Conservation (phyloP, 2,113 vertebrate genomes). For the Strigops habroptila region DNA sequence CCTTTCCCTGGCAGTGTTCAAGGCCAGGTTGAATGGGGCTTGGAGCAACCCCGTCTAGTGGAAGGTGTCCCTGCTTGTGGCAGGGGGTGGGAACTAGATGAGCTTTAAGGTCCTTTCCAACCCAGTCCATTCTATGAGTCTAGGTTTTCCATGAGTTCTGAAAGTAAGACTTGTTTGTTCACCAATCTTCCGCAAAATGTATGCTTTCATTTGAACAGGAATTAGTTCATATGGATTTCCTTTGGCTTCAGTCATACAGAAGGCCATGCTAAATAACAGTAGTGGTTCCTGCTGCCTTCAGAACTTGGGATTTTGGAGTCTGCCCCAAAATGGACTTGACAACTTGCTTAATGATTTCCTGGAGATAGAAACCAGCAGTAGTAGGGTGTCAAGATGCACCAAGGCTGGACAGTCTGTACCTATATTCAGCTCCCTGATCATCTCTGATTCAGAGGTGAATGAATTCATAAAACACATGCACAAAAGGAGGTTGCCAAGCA, state of each 20-base stretch:
- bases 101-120: neutral
- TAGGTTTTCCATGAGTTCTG: neutral
- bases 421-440: conserved; percentile 25
- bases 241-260: neutral
- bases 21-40: neutral
- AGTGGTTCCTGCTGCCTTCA: neutral
- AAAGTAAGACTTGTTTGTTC: neutral
- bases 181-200: fast-evolving
- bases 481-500: conserved; percentile 76
- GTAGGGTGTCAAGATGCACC: neutral
- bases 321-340: neutral
- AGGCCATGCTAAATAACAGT: neutral
- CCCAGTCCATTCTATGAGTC: neutral
- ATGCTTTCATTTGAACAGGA: neutral
- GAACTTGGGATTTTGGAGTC: neutral
- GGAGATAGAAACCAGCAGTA: neutral
- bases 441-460: conserved; percentile 64
- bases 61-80: neutral
- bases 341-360: neutral
- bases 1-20: neutral
- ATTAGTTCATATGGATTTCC: neutral
- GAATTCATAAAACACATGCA: conserved; percentile 56
- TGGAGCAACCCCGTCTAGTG: neutral
- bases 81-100: neutral
- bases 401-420: neutral